These are phyloP conservation scores for Phyto melanocephala DNA, from an alignment of 2,888 invertebrate species.

Conservation along the genomic window DNA sequence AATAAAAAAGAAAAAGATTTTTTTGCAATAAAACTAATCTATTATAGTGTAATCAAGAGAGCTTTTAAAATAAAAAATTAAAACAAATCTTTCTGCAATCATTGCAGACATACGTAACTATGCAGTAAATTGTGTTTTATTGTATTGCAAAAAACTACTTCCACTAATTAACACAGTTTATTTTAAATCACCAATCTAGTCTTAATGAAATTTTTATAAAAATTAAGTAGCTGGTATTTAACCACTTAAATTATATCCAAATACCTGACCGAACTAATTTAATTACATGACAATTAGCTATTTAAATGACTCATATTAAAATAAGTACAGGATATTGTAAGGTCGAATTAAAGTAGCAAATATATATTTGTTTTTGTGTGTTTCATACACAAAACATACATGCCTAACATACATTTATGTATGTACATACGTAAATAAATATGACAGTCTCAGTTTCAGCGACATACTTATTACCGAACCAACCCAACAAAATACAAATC, in stretches of 20 bases:
- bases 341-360: slow-evolving; percentile 1
- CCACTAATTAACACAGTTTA: too few relatives aligned
- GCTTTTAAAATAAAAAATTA: too few relatives aligned
- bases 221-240: background rate
- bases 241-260: background rate
- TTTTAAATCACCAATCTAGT: too few relatives aligned
- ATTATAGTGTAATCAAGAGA: too few relatives aligned
- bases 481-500: background rate
- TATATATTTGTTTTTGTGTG: background rate
- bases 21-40: too few relatives aligned
- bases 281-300: background rate
- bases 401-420: too few relatives aligned
- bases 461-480: background rate
- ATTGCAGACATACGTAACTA: too few relatives aligned
- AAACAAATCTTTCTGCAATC: too few relatives aligned
- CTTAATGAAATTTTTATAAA: background rate
- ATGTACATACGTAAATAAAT: too few relatives aligned
- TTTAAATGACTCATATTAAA: background rate
- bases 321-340: slow-evolving; percentile 28
- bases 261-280: background rate
- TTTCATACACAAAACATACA: background rate
- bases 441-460: background rate
- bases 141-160: too few relatives aligned
- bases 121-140: too few relatives aligned
- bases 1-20: too few relatives aligned